Conservation (phyloP, 2,797 vertebrate genomes). For the Labeo calbasu region DNA sequence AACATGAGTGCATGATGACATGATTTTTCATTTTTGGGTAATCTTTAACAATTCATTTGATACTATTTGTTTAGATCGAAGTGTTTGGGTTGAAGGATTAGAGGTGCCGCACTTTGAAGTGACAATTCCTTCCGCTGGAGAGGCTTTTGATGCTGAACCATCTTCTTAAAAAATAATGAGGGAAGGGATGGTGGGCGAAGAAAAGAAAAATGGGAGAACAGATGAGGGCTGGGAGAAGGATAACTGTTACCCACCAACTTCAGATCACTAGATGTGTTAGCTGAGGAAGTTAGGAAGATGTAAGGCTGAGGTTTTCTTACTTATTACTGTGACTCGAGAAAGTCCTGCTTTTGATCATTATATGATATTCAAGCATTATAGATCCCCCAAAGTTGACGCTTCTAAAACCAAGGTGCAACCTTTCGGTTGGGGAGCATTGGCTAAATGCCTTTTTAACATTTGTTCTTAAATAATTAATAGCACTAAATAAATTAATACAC, state of each 20-base stretch:
- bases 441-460: not conserved
- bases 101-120: conserved; percentile 65
- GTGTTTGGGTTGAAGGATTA: conserved; percentile 58
- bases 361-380: not conserved
- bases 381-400: not conserved
- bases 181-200: not conserved
- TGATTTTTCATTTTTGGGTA: not conserved
- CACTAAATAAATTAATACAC: not conserved
- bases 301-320: conserved; percentile 17
- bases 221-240: conserved; percentile 58
- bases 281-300: conserved; percentile 27
- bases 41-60: conserved; percentile 69
- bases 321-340: conserved; percentile 22
- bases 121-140: conserved; percentile 60
- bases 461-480: not conserved
- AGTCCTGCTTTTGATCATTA: not conserved
- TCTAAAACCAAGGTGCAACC: not conserved
- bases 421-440: not conserved
- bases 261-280: conserved; percentile 43
- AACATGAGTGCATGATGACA: not conserved
- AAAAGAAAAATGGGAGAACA: not conserved
- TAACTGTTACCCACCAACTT: conserved; percentile 21
- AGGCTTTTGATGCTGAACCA: conserved; percentile 70
- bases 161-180: conserved; percentile 73
- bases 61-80: conserved; percentile 69